Evolutionary conservation across 2,797 vertebrate species (phyloP).

Genomic region (Astyanax mexicanus): DNA sequence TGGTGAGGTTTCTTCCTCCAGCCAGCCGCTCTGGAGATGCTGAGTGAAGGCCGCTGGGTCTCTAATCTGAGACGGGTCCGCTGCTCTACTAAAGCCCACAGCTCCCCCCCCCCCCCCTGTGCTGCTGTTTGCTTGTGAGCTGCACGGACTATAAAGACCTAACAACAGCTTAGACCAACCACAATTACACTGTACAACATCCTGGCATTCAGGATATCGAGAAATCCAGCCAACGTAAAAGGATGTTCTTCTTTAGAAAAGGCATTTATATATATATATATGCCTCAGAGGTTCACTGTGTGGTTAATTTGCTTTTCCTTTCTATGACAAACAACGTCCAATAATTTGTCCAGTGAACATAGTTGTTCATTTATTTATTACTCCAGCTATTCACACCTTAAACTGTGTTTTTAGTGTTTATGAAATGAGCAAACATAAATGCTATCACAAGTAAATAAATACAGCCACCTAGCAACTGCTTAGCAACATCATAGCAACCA

Average conservation of each 20-base stretch:
- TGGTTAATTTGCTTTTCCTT: not conserved
- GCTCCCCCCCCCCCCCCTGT: constrained; percentile 42
- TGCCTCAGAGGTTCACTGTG: not conserved
- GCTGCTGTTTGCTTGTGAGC: constrained; percentile 39
- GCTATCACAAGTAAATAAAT: too few relatives aligned
- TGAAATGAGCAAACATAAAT: too few relatives aligned
- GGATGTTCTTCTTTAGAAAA: not conserved
- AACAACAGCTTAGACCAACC: constrained; percentile 49
- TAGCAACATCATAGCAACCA: too few relatives aligned
- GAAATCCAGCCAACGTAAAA: constrained; percentile 22
- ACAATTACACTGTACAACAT: constrained; percentile 52
- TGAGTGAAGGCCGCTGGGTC: constrained; percentile 42
- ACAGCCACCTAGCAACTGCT: too few relatives aligned
- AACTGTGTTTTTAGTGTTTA: too few relatives aligned
- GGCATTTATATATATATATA: not conserved
- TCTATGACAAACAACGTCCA: not conserved
- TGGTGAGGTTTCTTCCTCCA: constrained; percentile 33
- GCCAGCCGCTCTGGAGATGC: constrained; percentile 52
- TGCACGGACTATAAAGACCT: constrained; percentile 40
- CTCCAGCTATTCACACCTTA: too few relatives aligned
- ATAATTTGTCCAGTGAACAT: too few relatives aligned
- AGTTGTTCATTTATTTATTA: too few relatives aligned
- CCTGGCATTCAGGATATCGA: constrained; percentile 35
- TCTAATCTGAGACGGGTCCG: constrained; percentile 48
- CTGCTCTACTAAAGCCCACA: constrained; percentile 34